phyloP scores from a whole-genome alignment of 2,113 vertebrate genomes.

The Bufo bufo region DNA sequence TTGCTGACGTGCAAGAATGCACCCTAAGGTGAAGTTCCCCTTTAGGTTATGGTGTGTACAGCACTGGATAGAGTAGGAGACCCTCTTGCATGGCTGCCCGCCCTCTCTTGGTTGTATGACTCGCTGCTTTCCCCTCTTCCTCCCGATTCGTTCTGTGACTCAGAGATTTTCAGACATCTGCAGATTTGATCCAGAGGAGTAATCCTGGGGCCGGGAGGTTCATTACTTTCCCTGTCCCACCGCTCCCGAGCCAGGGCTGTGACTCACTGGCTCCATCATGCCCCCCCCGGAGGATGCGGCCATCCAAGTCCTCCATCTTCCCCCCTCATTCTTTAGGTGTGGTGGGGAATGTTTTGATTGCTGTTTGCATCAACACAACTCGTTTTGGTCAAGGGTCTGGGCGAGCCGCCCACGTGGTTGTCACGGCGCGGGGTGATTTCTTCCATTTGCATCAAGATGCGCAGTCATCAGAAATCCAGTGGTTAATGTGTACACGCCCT shows the following conservation, averaged over 20 bases:
- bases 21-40: not conserved
- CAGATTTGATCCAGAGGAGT: constrained; percentile 33
- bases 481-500: no score
- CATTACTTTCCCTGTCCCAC: constrained; percentile 21
- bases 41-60: not conserved
- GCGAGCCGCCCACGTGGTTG: not conserved
- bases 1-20: not conserved
- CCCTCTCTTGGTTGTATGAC: no score
- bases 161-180: constrained; percentile 53
- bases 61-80: no score
- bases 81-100: no score
- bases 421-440: not conserved
- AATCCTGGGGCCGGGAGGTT: not conserved
- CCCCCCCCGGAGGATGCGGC: not conserved
- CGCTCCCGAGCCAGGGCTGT: constrained; percentile 3
- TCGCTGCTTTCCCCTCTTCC: constrained; percentile 7
- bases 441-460: not conserved
- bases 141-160: constrained; percentile 24
- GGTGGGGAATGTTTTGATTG: not conserved
- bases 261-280: constrained; percentile 26
- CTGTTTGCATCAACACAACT: not conserved
- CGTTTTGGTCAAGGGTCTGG: not conserved
- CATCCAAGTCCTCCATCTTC: not conserved
- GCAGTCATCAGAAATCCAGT: no score
- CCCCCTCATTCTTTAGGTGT: constrained; percentile 11